phyloP scores from a whole-genome alignment of 2,113 vertebrate genomes.

The Oncorhynchus masou region DNA sequence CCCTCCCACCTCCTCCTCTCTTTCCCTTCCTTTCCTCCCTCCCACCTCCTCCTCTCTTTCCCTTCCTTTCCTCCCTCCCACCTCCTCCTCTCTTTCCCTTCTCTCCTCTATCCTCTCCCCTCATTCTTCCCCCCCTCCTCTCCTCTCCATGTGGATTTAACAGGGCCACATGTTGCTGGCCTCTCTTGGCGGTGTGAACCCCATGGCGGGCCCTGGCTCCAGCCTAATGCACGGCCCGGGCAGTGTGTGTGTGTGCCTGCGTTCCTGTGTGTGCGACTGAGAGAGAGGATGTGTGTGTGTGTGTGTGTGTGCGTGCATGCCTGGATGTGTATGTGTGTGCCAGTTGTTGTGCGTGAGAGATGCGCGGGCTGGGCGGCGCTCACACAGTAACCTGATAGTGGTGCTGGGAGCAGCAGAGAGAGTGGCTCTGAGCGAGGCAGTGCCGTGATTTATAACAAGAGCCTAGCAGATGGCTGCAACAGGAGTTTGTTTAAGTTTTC shows the following conservation, averaged over 20 bases:
- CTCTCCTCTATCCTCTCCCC: background rate
- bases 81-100: background rate
- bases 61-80: background rate
- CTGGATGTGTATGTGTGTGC: background rate
- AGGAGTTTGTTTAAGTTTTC: constrained; percentile 99
- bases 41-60: too few relatives aligned
- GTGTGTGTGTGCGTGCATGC: constrained; percentile 9
- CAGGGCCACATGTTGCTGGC: constrained; percentile 89
- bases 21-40: too few relatives aligned
- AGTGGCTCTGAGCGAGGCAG: constrained; percentile 41
- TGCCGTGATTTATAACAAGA: constrained; percentile 99
- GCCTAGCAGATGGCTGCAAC: constrained; percentile 99
- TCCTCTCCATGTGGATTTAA: constrained; percentile 88
- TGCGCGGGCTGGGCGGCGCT: constrained; percentile 69
- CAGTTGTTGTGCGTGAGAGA: constrained; percentile 18
- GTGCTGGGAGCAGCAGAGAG: constrained; percentile 67
- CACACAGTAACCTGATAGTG: constrained; percentile 97
- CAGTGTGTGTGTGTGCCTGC: constrained; percentile 32
- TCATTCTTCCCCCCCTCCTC: constrained; percentile 43
- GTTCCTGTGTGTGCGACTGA: too few relatives aligned
- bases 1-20: too few relatives aligned
- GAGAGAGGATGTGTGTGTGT: constrained; percentile 21
- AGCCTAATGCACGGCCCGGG: constrained; percentile 83
- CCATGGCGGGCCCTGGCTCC: constrained; percentile 90
- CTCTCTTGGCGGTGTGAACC: constrained; percentile 79